A percentile compares a stretch with the other conserved stretches of the same genome.
These are phyloP conservation scores for Ophioninae sp. DNA, from an alignment of 2,888 invertebrate species.

Conservation along the genomic window DNA sequence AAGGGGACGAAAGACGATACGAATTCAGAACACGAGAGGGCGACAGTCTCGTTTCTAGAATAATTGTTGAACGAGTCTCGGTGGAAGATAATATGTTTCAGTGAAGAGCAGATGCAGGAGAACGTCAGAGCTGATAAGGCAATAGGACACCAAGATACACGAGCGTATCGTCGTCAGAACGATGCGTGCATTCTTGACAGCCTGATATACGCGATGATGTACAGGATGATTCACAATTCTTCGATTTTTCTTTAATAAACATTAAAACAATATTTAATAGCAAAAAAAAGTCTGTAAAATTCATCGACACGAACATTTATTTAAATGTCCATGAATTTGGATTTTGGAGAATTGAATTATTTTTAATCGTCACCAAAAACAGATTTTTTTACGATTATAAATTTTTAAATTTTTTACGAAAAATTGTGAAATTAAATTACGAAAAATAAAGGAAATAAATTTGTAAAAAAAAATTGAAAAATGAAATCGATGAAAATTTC, in stretches of 20 bases:
- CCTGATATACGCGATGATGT: not conserved
- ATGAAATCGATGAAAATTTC: too few species aligned
- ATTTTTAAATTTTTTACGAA: too few species aligned
- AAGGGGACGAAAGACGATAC: not conserved
- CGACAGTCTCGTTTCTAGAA: constrained; percentile 41
- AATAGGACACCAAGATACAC: not conserved
- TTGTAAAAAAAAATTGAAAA: too few species aligned
- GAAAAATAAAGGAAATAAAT: too few species aligned
- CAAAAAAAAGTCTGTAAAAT: not conserved
- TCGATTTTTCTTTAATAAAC: not conserved
- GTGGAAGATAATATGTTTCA: constrained; percentile 7
- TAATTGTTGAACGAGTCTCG: constrained; percentile 14
- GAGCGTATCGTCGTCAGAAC: constrained; percentile 8
- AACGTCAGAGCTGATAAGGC: constrained; percentile 10
- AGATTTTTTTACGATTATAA: too few species aligned
- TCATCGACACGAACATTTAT: not conserved
- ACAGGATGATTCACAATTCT: not conserved
- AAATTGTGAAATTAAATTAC: too few species aligned
- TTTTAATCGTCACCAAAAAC: too few species aligned
- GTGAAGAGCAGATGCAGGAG: constrained; percentile 11
- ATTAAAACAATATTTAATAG: not conserved
- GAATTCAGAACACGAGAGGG: constrained; percentile 18
- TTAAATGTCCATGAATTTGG: too few species aligned
- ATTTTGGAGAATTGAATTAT: too few species aligned
- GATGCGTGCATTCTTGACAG: not conserved